These are phyloP conservation scores for Aurelia sp. DNA, from an alignment of 30 jellyfish, hydroid and myxozoan genomes.

Conservation along the genomic window DNA sequence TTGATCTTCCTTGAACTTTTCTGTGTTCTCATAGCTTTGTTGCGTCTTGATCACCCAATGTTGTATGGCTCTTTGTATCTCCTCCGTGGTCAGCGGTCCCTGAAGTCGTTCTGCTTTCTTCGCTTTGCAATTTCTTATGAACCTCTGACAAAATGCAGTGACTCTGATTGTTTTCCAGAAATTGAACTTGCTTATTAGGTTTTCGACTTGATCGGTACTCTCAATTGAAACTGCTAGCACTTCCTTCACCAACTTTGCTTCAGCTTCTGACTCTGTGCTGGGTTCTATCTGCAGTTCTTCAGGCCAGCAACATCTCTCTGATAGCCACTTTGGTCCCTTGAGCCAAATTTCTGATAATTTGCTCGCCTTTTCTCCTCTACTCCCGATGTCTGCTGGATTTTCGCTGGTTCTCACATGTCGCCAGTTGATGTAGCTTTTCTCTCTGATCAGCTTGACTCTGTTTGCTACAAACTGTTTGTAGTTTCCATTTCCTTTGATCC, in stretches of 20 bases:
- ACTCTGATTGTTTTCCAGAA: conserved; percentile 11
- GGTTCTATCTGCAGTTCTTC: not conserved
- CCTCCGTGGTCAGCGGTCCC: conserved; percentile 31
- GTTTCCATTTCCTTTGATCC: conserved; percentile 74
- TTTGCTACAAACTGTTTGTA: conserved; percentile 77
- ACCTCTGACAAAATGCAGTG: not conserved
- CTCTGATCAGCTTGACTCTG: conserved; percentile 58
- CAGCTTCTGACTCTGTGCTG: conserved; percentile 9
- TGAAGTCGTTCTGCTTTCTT: not conserved
- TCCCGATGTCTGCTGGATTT: conserved; percentile 76
- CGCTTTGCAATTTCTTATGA: conserved; percentile 12
- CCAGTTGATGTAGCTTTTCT: conserved; percentile 59
- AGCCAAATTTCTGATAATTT: not conserved
- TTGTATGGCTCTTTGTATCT: conserved; percentile 18
- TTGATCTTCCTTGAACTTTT: conserved; percentile 2
- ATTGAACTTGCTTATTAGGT: not conserved
- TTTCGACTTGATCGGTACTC: not conserved
- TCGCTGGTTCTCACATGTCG: conserved; percentile 68
- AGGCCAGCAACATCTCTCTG: not conserved
- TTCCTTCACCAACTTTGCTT: conserved; percentile 5
- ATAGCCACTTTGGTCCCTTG: conserved; percentile 5
- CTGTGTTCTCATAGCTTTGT: not conserved
- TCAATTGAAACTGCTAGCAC: not conserved
- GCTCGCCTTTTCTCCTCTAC: conserved; percentile 62
- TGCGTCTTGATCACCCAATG: conserved; percentile 19